phyloP scores from a whole-genome alignment of 2,888 invertebrate genomes.

The Clistopyga incitator region DNA sequence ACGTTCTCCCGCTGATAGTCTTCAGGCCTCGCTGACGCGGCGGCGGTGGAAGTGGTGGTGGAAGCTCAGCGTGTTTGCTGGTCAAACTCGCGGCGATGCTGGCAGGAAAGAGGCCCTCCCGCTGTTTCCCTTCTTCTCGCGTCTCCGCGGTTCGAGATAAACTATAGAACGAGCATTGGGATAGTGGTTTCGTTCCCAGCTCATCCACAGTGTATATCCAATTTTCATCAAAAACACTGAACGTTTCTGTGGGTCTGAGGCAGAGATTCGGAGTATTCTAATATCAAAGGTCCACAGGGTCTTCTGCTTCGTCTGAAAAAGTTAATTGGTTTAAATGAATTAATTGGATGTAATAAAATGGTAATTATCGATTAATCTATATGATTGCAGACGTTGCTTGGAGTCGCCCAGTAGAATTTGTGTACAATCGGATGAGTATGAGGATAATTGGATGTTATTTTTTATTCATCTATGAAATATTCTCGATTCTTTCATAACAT shows the following conservation, averaged over 20 bases:
- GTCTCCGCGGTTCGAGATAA: conserved; percentile 10
- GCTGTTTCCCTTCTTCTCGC: conserved; percentile 22
- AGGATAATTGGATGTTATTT: too few relatives aligned
- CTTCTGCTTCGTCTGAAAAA: too few relatives aligned
- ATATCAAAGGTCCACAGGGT: too few relatives aligned
- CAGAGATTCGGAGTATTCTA: neutral
- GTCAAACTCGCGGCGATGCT: conserved; percentile 26
- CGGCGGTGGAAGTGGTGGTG: conserved; percentile 35
- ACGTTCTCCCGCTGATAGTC: conserved; percentile 34
- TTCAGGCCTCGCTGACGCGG: conserved; percentile 12
- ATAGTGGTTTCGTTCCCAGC: neutral
- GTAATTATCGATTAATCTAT: too few relatives aligned
- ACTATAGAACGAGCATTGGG: neutral
- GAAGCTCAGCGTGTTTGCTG: conserved; percentile 32
- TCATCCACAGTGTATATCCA: neutral
- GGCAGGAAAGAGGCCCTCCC: conserved; percentile 19
- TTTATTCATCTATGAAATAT: too few relatives aligned
- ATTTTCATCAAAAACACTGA: neutral
- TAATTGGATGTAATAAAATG: too few relatives aligned
- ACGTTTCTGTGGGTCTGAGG: neutral
- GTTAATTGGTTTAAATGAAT: too few relatives aligned
- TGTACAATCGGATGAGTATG: too few relatives aligned
- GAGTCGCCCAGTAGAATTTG: too few relatives aligned
- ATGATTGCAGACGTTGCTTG: too few relatives aligned
- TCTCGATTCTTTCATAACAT: too few relatives aligned